phyloP scores from a whole-genome alignment of 2,888 invertebrate species.

The Agrotis clavis region DNA sequence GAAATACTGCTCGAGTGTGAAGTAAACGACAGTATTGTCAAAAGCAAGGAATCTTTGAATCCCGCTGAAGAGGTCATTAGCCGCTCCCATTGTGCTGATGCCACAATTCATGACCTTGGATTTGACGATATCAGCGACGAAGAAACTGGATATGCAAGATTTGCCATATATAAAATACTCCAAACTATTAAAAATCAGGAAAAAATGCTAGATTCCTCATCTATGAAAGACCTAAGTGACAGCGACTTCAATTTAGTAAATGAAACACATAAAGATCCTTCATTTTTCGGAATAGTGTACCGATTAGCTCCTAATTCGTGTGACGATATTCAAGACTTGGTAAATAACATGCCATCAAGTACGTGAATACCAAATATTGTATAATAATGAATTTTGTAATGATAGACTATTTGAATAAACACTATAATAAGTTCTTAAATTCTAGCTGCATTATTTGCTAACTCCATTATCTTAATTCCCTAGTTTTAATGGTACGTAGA shows the following conservation, averaged over 20 bases:
- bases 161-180: constrained; percentile 83
- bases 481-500: neutral
- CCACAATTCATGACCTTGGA: constrained; percentile 71
- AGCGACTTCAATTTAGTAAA: constrained; percentile 61
- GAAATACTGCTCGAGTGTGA: constrained; percentile 80
- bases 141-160: constrained; percentile 79
- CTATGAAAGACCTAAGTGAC: constrained; percentile 79
- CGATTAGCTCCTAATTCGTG: constrained; percentile 77
- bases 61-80: constrained; percentile 77
- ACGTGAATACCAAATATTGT: constrained; percentile 44
- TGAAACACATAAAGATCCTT: constrained; percentile 63
- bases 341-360: constrained; percentile 74
- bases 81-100: constrained; percentile 72
- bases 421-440: neutral
- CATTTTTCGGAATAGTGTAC: constrained; percentile 77
- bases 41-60: constrained; percentile 68
- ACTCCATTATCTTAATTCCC: constrained; percentile 3
- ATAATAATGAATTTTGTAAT: constrained; percentile 22
- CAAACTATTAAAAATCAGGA: constrained; percentile 77
- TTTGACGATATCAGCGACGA: constrained; percentile 72
- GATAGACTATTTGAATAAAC: constrained; percentile 19
- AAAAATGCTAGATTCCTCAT: constrained; percentile 83
- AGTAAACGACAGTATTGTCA: constrained; percentile 71
- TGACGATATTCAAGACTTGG: constrained; percentile 76
- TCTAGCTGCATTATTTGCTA: constrained; percentile 16